phyloP scores from a whole-genome alignment of 2,888 invertebrate genomes.

The Rhaphigaster nebulosa region DNA sequence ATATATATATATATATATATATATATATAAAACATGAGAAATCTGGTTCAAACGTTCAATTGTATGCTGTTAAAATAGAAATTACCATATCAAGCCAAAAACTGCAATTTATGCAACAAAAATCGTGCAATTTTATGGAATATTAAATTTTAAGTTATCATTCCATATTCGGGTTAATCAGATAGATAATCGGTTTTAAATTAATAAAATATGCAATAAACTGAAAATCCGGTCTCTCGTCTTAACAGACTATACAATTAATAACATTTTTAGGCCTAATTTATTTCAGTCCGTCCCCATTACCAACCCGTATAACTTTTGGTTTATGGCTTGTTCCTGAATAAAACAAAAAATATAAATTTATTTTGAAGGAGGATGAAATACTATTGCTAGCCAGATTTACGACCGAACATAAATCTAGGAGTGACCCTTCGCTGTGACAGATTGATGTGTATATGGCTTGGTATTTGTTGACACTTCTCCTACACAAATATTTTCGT shows the following conservation, averaged over 20 bases:
- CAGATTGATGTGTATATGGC: slow-evolving; percentile 44
- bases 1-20: too few relatives aligned
- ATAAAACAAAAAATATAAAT: not conserved
- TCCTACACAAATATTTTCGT: slow-evolving; percentile 16
- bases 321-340: not conserved
- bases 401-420: slow-evolving; percentile 21
- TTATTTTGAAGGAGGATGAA: slow-evolving; percentile 35
- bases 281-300: not conserved
- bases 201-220: too few relatives aligned
- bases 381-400: slow-evolving; percentile 39
- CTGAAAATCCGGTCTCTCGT: too few relatives aligned
- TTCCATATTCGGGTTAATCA: too few relatives aligned
- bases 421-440: slow-evolving; percentile 25
- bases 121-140: too few relatives aligned
- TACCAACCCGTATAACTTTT: not conserved
- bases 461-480: slow-evolving; percentile 35
- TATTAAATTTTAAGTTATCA: too few relatives aligned
- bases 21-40: too few relatives aligned
- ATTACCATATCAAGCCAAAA: too few relatives aligned
- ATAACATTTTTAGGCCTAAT: not conserved
- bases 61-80: too few relatives aligned
- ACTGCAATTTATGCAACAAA: too few relatives aligned
- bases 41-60: too few relatives aligned
- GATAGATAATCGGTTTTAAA: too few relatives aligned
- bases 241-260: not conserved